Percentiles rank a stretch among this genome's conserved stretches.
phyloP scores from a whole-genome alignment of 2,888 invertebrate genomes.

The Noctua janthina region DNA sequence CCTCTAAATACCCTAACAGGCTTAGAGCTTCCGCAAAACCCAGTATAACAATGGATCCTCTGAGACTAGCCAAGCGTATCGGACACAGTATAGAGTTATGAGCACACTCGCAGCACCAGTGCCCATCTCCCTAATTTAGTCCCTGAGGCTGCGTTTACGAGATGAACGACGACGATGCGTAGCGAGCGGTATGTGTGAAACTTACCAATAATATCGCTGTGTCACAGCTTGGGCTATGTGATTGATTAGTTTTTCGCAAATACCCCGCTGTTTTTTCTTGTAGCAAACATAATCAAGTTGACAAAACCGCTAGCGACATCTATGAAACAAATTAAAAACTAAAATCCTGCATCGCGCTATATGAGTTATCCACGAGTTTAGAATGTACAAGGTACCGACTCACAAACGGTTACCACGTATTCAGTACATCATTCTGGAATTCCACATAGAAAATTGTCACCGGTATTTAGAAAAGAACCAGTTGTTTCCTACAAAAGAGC shows the following conservation, averaged over 20 bases:
- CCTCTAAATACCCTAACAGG: not conserved
- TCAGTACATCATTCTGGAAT: too few species aligned
- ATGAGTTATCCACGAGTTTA: not conserved
- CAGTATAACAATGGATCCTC: slow-evolving; percentile 23
- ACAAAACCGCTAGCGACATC: not conserved
- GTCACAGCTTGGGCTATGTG: too few species aligned
- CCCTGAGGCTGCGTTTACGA: slow-evolving; percentile 21
- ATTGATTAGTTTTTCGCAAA: not conserved
- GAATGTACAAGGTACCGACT: not conserved
- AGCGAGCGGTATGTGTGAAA: not conserved
- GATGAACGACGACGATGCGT: not conserved
- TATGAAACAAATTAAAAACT: not conserved
- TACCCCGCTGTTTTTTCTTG: not conserved
- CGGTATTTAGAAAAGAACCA: too few species aligned
- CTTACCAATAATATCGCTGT: not conserved
- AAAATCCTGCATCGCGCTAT: not conserved
- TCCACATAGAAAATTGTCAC: too few species aligned
- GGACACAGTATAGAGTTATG: slow-evolving; percentile 42
- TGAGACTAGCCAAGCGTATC: slow-evolving; percentile 18
- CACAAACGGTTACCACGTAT: too few species aligned
- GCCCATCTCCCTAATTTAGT: slow-evolving; percentile 23
- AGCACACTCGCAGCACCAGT: slow-evolving; percentile 12
- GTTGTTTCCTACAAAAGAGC: too few species aligned
- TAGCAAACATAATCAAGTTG: not conserved
- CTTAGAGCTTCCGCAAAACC: slow-evolving; percentile 5